Percentiles rank a stretch among this genome's conserved stretches.
Evolutionary conservation across 1,140 invertebrate species (phyloP).

Genomic region (Lasioglossum baleicum): DNA sequence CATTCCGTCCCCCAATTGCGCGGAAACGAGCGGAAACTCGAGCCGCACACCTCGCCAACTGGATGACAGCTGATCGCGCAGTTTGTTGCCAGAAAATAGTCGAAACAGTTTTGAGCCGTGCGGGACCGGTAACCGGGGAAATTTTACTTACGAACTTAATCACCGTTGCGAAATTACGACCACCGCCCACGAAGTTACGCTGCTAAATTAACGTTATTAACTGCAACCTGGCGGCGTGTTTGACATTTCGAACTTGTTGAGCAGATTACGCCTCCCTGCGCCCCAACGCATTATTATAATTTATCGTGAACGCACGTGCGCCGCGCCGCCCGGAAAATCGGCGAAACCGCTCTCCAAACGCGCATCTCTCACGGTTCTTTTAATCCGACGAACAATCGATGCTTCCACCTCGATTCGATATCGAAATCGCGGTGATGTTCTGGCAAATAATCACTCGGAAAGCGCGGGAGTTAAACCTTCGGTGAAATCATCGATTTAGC

Average conservation of each 20-base stretch:
- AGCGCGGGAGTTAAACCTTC: too few relatives aligned
- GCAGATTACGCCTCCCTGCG: conserved; percentile 15
- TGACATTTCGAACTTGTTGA: conserved; percentile 51
- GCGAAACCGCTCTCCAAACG: neutral
- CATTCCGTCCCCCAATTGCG: conserved; percentile 60
- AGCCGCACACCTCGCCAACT: conserved; percentile 40
- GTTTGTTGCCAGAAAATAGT: conserved; percentile 50
- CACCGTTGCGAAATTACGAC: conserved; percentile 46
- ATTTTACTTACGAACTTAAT: conserved; percentile 59
- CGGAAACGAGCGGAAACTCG: conserved; percentile 45
- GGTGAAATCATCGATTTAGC: too few relatives aligned
- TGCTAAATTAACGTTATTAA: conserved; percentile 59
- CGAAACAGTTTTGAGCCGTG: conserved; percentile 41
- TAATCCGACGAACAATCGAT: too few relatives aligned
- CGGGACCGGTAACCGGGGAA: conserved; percentile 26
- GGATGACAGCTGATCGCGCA: conserved; percentile 55
- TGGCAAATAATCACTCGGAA: too few relatives aligned
- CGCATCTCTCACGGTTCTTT: too few relatives aligned
- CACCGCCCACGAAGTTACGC: neutral
- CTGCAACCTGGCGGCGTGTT: conserved; percentile 35
- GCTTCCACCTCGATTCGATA: too few relatives aligned
- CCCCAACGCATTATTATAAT: conserved; percentile 27
- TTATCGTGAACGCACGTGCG: conserved; percentile 23
- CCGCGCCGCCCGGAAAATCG: neutral
- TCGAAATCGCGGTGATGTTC: too few relatives aligned